Evolutionary conservation across 2,113 vertebrate genomes (phyloP), one percentile per base, ranked within the genome.

Genomic region (Pterophyllum scalare): DNA sequence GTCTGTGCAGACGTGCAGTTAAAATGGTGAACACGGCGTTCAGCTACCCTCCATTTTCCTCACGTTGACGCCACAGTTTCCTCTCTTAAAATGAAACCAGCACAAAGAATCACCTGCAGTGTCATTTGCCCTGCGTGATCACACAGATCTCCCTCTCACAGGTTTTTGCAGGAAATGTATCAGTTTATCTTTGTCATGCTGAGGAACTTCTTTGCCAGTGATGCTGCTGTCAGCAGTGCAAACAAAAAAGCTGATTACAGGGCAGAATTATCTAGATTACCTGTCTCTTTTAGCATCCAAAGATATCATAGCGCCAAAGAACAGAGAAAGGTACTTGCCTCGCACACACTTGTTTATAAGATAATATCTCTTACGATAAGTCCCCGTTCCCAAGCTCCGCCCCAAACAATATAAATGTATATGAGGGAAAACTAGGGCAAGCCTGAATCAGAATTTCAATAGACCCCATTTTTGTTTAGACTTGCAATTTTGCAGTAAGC

Each of bases 351-450:
- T 93, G 91, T 93, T 94, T 95, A 92, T 87, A 35, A 91, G 94
- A 95, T 95, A 89, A 91, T 91, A 94, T 95, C 95, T 91, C 49
- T 80, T 10, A 54, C 17, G 77, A 93, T 89, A 93, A 95, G 85
- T 85, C 92, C 85, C 85, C 76, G 17, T 87, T 79, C 76, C 77
- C 75, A 87, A 83, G 81, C 91, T 10, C 81, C 88, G 59, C 90
- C 91, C 88, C 83, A 94, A 91, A 94, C 95, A 94, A 95, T 96
- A 95, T 95, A 96, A 95, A 95, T 96, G 94, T 94, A 95, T 96
- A 96, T 95, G 92, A 95, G 94, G 90, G 46, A 81, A 94, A 95
- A 94, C 90, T 92, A 84, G 94, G 94, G 40, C 94, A 93, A 82
- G 93, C 75, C 84, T 67, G 91, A 93, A 92, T 91, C 85, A 49